Conservation (phyloP, 2,797 vertebrate species). For the Poeciliopsis turneri region DNA sequence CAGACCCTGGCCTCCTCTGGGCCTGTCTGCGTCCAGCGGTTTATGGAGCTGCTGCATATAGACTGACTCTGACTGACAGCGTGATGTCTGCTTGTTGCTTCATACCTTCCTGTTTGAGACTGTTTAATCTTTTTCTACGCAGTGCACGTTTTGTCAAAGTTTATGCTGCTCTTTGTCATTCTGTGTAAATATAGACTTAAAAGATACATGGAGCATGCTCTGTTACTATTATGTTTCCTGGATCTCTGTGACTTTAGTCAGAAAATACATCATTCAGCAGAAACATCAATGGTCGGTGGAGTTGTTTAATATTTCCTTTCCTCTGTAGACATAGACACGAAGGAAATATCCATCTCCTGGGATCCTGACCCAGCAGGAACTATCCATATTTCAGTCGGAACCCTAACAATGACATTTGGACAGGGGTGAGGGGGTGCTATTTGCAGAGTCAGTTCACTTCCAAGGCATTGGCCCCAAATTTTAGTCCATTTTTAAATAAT, state of each 20-base stretch:
- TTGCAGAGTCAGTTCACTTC: conserved; percentile 83
- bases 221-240: conserved; percentile 56
- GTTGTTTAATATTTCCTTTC: conserved; percentile 79
- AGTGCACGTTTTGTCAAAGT: conserved; percentile 32
- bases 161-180: conserved; percentile 41
- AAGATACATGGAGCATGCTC: conserved; percentile 31
- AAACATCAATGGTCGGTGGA: conserved; percentile 59
- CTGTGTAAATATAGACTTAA: conserved; percentile 39
- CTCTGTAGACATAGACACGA: conserved; percentile 76
- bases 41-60: conserved; percentile 76
- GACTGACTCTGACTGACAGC: conserved; percentile 72
- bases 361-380: conserved; percentile 76
- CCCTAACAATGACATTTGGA: conserved; percentile 82
- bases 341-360: conserved; percentile 75
- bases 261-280: conserved; percentile 55
- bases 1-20: conserved; percentile 66
- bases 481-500: conserved; percentile 89
- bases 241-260: conserved; percentile 62
- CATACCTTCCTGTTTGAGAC: conserved; percentile 52
- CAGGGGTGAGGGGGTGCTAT: conserved; percentile 70
- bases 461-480: conserved; percentile 76
- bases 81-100: conserved; percentile 57
- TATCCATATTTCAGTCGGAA: conserved; percentile 76
- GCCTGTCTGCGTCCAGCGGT: conserved; percentile 74
- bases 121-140: conserved; percentile 29